These are phyloP conservation scores for Esox lucius DNA, from an alignment of 2,797 vertebrate species.

Conservation along the genomic window DNA sequence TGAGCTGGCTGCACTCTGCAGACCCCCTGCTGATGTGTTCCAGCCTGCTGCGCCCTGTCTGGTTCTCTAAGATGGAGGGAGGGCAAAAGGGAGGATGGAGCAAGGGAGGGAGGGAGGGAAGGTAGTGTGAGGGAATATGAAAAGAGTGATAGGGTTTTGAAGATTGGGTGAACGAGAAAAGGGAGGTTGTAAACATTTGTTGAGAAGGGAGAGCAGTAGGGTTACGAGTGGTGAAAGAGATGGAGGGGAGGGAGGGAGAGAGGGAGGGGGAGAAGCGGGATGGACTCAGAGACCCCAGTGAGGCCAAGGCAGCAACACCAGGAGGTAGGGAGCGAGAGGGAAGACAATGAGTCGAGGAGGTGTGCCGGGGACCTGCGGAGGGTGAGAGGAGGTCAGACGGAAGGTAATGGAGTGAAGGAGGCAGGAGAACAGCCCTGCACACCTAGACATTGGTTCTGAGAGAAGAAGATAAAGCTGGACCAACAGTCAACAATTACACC, in stretches of 20 bases:
- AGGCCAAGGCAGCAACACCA: not conserved
- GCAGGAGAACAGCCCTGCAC: slow-evolving; percentile 20
- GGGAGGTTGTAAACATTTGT: slow-evolving; percentile 16
- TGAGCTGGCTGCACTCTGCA: slow-evolving; percentile 30
- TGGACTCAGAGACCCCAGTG: not conserved
- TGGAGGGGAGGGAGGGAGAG: slow-evolving; percentile 6
- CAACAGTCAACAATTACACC: slow-evolving; percentile 68
- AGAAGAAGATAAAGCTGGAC: slow-evolving; percentile 67
- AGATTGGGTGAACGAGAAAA: slow-evolving; percentile 6
- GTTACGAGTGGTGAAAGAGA: slow-evolving; percentile 7
- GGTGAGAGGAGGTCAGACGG: not conserved
- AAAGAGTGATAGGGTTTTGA: slow-evolving; percentile 24
- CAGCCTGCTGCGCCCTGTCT: slow-evolving; percentile 56
- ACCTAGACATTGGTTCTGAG: slow-evolving; percentile 61
- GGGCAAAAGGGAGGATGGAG: not conserved
- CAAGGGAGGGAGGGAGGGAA: slow-evolving; percentile 18
- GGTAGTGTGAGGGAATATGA: not conserved
- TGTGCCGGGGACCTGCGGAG: not conserved
- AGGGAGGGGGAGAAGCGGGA: not conserved
- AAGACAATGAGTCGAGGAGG: not conserved
- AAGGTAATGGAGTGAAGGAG: slow-evolving; percentile 6
- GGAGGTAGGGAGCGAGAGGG: not conserved
- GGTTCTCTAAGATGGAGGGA: not conserved
- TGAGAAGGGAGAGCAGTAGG: not conserved
- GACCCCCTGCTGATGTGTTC: slow-evolving; percentile 59